Evolutionary conservation across 2,113 vertebrate species (phyloP).

Genomic region (Mustela lutreola): DNA sequence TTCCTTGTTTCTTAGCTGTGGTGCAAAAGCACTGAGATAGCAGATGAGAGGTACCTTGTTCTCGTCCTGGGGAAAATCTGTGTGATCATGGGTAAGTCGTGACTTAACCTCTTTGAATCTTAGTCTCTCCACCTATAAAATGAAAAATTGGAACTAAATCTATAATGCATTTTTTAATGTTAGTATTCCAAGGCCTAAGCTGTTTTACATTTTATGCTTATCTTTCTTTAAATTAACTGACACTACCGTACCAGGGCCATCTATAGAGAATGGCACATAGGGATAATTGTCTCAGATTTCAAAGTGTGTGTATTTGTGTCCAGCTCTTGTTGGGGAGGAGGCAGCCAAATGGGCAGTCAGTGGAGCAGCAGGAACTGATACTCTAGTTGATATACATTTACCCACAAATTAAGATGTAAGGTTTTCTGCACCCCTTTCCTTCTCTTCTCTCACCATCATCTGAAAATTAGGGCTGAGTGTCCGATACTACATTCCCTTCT

Average conservation of each 20-base stretch:
- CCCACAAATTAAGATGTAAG: not conserved
- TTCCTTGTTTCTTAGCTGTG: not conserved
- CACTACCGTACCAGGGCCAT: not conserved
- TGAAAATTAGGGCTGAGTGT: not conserved
- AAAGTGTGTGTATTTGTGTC: not conserved
- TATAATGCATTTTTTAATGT: not conserved
- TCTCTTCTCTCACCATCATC: not conserved
- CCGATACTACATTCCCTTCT: not conserved
- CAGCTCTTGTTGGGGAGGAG: not conserved
- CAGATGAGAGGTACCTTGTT: not conserved
- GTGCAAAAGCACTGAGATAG: not conserved
- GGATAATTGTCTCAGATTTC: not conserved
- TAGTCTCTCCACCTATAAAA: not conserved
- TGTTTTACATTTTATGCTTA: conserved; percentile 36
- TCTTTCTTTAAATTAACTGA: not conserved
- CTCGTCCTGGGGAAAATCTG: not conserved
- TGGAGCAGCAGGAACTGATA: not conserved
- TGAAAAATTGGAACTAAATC: not conserved
- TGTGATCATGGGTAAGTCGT: not conserved
- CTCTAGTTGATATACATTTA: not conserved
- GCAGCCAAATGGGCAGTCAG: not conserved
- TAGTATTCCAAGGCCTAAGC: not conserved
- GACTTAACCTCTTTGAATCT: not conserved
- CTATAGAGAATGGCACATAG: not conserved
- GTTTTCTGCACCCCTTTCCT: not conserved